Evolutionary conservation across 2,113 vertebrate genomes (phyloP).

Genomic region (Phylloscopus trochilus): DNA sequence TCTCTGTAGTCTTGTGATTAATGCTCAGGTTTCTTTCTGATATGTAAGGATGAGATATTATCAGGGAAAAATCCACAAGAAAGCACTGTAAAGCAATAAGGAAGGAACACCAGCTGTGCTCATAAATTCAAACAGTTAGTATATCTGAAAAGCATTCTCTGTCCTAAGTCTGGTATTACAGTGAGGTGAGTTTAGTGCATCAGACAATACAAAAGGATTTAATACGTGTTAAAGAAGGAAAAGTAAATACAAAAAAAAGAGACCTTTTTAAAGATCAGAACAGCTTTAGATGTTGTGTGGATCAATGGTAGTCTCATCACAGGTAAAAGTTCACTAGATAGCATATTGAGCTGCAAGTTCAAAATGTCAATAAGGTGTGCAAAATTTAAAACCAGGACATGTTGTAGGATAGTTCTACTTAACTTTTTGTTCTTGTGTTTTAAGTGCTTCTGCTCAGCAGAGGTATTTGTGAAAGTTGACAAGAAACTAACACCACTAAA

Average conservation of each 20-base stretch:
- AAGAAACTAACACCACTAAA: background rate
- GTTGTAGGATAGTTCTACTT: background rate
- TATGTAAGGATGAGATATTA: conserved; percentile 24
- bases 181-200: background rate
- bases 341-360: conserved; percentile 28
- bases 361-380: conserved; percentile 43
- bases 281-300: conserved; percentile 19
- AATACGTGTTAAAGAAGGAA: background rate
- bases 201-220: conserved; percentile 14
- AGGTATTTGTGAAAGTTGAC: conserved; percentile 17
- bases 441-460: background rate
- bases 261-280: conserved; percentile 35
- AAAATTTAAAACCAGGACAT: conserved; percentile 35
- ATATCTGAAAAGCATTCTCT: background rate
- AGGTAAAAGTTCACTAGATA: conserved; percentile 39
- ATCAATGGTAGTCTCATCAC: conserved; percentile 43
- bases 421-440: background rate
- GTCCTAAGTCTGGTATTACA: background rate
- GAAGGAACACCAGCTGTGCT: background rate
- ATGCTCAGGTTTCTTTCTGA: conserved; percentile 6
- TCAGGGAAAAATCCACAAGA: conserved; percentile 22
- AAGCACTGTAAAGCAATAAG: background rate
- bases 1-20: conserved; percentile 10
- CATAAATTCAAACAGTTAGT: conserved; percentile 35
- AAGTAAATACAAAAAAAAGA: conserved; percentile 20